phyloP scores from a whole-genome alignment of 2,113 vertebrate species.

The Pycnonotus jocosus region DNA sequence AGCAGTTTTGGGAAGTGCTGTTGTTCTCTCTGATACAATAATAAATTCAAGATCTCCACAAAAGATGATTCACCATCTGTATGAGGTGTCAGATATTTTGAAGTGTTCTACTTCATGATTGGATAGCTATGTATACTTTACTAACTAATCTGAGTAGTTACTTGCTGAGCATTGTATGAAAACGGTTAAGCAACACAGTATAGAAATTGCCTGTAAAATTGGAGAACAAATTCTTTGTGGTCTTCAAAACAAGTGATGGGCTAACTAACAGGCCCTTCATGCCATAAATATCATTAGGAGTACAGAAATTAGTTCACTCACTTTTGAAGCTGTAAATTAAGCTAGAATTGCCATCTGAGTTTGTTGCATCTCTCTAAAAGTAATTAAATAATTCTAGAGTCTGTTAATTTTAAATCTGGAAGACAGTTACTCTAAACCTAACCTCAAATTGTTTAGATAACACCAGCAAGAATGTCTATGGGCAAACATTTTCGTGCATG shows the following conservation, averaged over 20 bases:
- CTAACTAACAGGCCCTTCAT: background rate
- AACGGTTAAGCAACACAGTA: background rate
- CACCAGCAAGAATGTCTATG: conserved; percentile 3
- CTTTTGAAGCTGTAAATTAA: conserved; percentile 48
- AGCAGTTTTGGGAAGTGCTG: background rate
- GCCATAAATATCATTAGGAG: background rate
- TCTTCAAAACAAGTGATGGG: background rate
- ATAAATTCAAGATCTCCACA: background rate
- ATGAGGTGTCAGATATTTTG: background rate
- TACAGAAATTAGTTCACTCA: conserved; percentile 14
- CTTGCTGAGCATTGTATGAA: background rate
- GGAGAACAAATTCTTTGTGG: background rate
- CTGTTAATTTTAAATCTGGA: conserved; percentile 47
- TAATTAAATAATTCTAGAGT: conserved; percentile 38
- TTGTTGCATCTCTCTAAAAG: conserved; percentile 6
- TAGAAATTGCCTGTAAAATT: background rate
- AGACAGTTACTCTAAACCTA: conserved; percentile 27
- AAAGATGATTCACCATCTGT: background rate
- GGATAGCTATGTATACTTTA: background rate
- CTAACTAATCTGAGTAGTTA: background rate
- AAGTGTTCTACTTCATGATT: background rate
- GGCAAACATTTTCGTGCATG: conserved; percentile 17
- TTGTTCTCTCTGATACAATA: background rate
- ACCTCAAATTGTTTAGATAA: conserved; percentile 33
- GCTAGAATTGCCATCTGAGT: conserved; percentile 17